Base-by-base conservation (phyloP, 2,888 invertebrate species). In the Idaea dimidiata region DNA sequence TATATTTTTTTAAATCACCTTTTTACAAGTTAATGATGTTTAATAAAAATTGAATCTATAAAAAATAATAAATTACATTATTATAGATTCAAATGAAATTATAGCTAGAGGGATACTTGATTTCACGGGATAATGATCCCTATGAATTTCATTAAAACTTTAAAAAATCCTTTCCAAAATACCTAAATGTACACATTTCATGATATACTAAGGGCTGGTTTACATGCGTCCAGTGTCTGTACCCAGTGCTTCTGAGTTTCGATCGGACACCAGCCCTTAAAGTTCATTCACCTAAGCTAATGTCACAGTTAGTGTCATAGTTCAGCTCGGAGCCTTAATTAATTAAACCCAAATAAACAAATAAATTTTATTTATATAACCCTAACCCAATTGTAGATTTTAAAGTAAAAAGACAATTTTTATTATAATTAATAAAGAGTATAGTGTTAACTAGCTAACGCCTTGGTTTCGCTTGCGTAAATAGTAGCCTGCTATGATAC, bases 371-470 rank as follows among this genome's bases (percentile, higher is more conserved):
- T 43, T 43, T 43, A 43, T 43, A 43, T 24, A 60, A 58, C 24
- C 60, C 60, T 64, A 66, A 66, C 66, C 64, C 58, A 60, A 57
- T 56, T 59, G 60, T 62, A 62, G 54, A 43, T 59, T 62, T 55
- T 57, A 62, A 60, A 57, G 58, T 56, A 33, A 62, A 43, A 43
- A 43, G 43, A 43, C 43, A 43, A 43, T 43, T 43, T 43, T 43
- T 43, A 43, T 14, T 43, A 43, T 43, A 32, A 32, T 32, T 32
- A 32, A 6, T 32, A 43, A 14, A 43, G 43, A 43, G 10, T 43
- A 8, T 14, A 43, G 43, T 43, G 43, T 43, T 14, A 43, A 43
- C 10, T 43, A 7, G 43, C 8, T 43, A 14, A 8, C 14, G 14
- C 14, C 43, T 10, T 8, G 14, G 43, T 43, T 43, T 43, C 10